Evolutionary conservation across 2,113 vertebrate genomes (phyloP).

Genomic region (Equus przewalskii): DNA sequence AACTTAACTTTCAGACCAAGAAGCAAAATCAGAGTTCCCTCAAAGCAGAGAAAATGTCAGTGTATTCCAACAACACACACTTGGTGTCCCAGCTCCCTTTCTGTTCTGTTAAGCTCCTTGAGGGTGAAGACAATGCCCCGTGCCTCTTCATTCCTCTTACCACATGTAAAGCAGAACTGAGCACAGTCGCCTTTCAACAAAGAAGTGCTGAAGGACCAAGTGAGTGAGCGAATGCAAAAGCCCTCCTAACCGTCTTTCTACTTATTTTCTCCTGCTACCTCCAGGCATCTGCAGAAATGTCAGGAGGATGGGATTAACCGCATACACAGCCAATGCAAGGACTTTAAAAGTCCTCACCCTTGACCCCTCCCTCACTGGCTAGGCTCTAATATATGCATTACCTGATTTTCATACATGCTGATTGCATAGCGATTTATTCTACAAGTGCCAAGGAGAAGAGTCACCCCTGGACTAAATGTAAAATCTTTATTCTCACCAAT

Average conservation of each 20-base stretch:
- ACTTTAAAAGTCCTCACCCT: not conserved
- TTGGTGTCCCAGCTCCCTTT: not conserved
- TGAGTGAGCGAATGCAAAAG: not conserved
- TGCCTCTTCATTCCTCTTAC: not conserved
- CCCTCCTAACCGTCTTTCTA: not conserved
- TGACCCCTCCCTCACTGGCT: conserved; percentile 75
- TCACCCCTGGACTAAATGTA: conserved; percentile 90
- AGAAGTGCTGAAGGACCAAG: not conserved
- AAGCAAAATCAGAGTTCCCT: conserved; percentile 20
- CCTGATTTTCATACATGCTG: conserved; percentile 93
- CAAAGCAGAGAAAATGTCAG: not conserved
- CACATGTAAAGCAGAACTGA: not conserved
- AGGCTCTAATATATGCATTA: conserved; percentile 93
- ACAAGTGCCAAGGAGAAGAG: conserved; percentile 87
- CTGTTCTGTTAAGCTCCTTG: not conserved
- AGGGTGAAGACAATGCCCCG: not conserved
- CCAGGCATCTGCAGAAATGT: conserved; percentile 44
- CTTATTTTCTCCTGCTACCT: conserved; percentile 38
- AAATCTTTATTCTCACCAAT: conserved; percentile 94
- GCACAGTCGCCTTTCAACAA: not conserved
- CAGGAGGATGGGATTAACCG: conserved; percentile 73
- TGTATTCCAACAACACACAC: not conserved
- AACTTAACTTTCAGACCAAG: conserved; percentile 12
- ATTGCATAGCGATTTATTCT: conserved; percentile 95
- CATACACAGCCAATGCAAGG: conserved; percentile 47